phyloP scores from a whole-genome alignment of 1,140 invertebrate genomes.

The Drosophila nikananu region DNA sequence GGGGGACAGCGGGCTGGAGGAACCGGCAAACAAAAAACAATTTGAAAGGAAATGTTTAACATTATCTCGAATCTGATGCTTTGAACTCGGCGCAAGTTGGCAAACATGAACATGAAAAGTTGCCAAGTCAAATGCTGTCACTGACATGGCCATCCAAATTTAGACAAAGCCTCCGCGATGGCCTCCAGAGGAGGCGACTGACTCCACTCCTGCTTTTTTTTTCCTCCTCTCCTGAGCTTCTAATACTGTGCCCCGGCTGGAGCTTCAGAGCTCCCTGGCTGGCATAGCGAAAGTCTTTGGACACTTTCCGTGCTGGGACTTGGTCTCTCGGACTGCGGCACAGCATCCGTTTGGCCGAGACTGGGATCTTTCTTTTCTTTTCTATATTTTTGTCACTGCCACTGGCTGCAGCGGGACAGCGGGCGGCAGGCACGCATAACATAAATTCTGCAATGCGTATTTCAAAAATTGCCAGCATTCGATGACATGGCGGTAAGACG shows the following conservation, averaged over 20 bases:
- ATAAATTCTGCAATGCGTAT: slow-evolving; percentile 82
- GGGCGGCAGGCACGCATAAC: slow-evolving; percentile 73
- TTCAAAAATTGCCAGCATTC: slow-evolving; percentile 76
- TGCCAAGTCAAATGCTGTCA: slow-evolving; percentile 77
- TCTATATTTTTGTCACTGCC: slow-evolving; percentile 68
- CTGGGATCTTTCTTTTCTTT: slow-evolving; percentile 43
- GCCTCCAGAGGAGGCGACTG: slow-evolving; percentile 69
- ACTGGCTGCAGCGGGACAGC: slow-evolving; percentile 32
- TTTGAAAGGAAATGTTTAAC: slow-evolving; percentile 80
- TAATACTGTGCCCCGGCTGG: slow-evolving; percentile 15
- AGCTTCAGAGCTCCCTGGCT: slow-evolving; percentile 5
- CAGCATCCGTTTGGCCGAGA: slow-evolving; percentile 41
- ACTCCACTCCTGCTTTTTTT: slow-evolving; percentile 18
- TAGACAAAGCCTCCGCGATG: slow-evolving; percentile 77
- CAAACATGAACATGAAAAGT: slow-evolving; percentile 69
- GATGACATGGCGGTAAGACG: slow-evolving; percentile 45
- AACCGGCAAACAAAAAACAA: slow-evolving; percentile 52
- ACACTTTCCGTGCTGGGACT: slow-evolving; percentile 67
- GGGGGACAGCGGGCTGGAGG: slow-evolving; percentile 7
- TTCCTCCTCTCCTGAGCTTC: slow-evolving; percentile 7
- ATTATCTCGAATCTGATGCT: slow-evolving; percentile 79
- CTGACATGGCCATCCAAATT: slow-evolving; percentile 80
- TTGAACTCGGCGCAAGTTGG: slow-evolving; percentile 78
- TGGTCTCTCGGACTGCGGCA: slow-evolving; percentile 23
- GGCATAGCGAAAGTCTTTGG: slow-evolving; percentile 74